Evolutionary conservation across 2,888 invertebrate genomes (phyloP).

Genomic region (Dioctria rufipes): DNA sequence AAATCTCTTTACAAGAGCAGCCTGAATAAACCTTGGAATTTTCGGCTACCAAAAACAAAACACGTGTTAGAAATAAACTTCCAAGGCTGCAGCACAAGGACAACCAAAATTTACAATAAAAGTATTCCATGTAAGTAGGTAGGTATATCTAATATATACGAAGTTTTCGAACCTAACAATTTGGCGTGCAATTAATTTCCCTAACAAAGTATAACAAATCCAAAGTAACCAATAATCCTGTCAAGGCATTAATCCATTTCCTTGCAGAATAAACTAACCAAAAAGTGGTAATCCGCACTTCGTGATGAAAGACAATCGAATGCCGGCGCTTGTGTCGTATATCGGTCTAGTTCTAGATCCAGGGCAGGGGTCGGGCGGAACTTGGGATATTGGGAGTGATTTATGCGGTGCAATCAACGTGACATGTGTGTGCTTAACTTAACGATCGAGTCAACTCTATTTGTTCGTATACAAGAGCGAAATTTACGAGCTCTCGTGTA

Average conservation of each 20-base stretch:
- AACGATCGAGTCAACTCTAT: constrained; percentile 53
- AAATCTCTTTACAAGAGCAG: too few species aligned
- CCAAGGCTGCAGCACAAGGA: too few species aligned
- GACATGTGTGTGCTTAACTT: constrained; percentile 53
- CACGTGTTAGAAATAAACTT: too few species aligned
- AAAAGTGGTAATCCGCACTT: constrained; percentile 51
- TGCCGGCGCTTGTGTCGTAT: constrained; percentile 20
- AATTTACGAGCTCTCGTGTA: constrained; percentile 45
- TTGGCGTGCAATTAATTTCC: constrained; percentile 18
- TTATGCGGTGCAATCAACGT: constrained; percentile 50
- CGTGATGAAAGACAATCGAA: constrained; percentile 52
- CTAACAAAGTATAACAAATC: background rate
- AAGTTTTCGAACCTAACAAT: background rate
- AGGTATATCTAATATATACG: too few species aligned
- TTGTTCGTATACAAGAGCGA: constrained; percentile 43
- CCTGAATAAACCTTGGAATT: too few species aligned
- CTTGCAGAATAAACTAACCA: constrained; percentile 42
- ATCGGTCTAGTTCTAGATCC: constrained; percentile 12
- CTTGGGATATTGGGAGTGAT: constrained; percentile 32
- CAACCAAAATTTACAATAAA: too few species aligned
- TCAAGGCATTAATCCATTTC: constrained; percentile 38
- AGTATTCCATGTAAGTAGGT: too few species aligned
- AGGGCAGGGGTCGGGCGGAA: background rate
- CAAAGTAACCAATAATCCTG: constrained; percentile 39
- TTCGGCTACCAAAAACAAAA: too few species aligned